These are phyloP conservation scores for Papilio polytes DNA, from an alignment of 1,140 invertebrate genomes.

Conservation along the genomic window DNA sequence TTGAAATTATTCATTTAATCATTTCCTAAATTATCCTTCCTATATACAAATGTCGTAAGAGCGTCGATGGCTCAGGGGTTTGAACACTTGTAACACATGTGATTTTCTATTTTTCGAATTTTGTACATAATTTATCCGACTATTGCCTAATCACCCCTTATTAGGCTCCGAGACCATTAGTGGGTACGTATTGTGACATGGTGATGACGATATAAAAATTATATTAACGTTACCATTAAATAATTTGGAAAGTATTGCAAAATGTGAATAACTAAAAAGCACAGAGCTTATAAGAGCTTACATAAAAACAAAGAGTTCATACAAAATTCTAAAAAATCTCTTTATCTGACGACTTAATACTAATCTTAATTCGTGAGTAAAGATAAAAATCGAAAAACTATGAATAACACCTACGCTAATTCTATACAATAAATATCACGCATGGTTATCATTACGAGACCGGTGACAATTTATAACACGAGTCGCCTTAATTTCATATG, in stretches of 20 bases:
- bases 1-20: not conserved
- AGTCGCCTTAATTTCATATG: slow-evolving; percentile 32
- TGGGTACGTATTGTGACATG: no score
- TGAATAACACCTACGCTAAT: slow-evolving; percentile 38
- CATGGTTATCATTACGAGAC: slow-evolving; percentile 19
- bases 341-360: not conserved
- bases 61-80: no score
- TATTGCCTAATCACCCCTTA: no score
- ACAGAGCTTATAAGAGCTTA: not conserved
- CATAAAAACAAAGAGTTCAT: not conserved
- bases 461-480: slow-evolving; percentile 29
- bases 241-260: not conserved
- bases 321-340: not conserved
- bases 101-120: no score
- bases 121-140: no score
- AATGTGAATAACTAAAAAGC: not conserved
- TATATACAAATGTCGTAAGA: no score
- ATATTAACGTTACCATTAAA: no score
- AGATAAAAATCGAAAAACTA: not conserved
- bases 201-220: no score
- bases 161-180: no score
- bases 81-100: no score
- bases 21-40: no score
- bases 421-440: slow-evolving; percentile 21
- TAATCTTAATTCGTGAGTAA: not conserved